Base-by-base conservation (phyloP, 2,888 invertebrate genomes). In the Frankliniella fusca region DNA sequence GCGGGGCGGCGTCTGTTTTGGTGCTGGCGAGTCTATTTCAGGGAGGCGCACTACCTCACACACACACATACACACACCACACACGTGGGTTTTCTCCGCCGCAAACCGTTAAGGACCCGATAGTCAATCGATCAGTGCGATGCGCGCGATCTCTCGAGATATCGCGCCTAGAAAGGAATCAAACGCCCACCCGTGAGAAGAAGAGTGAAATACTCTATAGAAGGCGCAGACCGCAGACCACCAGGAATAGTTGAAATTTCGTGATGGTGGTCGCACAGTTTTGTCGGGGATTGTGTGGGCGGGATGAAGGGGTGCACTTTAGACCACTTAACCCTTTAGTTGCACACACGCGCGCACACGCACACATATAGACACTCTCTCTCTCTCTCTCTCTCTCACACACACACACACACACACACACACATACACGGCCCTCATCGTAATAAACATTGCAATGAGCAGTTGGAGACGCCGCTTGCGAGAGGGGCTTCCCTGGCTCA, bases 381-480 rank as follows among this genome's bases (percentile, higher is more conserved):
- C n/a, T n/a, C n/a, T n/a, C n/a, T n/a, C n/a, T n/a, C n/a, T n/a
- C n/a, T n/a, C 70, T 23, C 70, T 8, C 70, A 70, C 70, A 70
- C 5, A 70, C 23, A 70, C 70, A 1, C 70, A 70, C 23, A 70
- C 70, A 27, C 70, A 27, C 27, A 27, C 27, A 9, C 11, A 11
- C 9, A 18, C 23, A 20, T 23, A n/a, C 12, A 76, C 70, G 12
- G 70, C 70, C 70, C 70, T 76, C 70, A 76, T 76, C 70, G 70
- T 76, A 27, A 76, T 76, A 76, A 76, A 76, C 70, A 76, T 76
- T 10, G 12, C 70, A 76, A 76, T 76, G 70, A 27, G 70, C 70
- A 54, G 54, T 15, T 15, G 54, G 18, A 15, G 1, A 15, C 54
- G 54, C 54, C 54, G 15, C 54, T 5, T 54, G 18, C 70, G 27